Evolutionary conservation across 1,140 invertebrate genomes (phyloP), one percentile per base, ranked within the genome.

Genomic region (Zaprionus inermis): DNA sequence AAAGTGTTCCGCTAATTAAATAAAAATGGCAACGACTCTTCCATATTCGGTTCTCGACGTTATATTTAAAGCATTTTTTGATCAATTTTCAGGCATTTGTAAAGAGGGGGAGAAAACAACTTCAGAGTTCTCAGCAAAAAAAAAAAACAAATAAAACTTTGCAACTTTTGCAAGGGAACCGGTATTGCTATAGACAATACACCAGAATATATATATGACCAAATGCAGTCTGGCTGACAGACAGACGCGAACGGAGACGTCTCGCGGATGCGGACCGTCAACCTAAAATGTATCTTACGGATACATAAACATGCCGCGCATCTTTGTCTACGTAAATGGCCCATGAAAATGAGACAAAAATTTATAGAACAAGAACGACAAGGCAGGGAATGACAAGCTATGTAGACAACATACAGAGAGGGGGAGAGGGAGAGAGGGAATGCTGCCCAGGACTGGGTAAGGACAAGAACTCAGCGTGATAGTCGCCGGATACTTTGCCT

Each of bases 261-360:
- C 36, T 72, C 64, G 64, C 70, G 64, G 70, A 67, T 67, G 71
- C 71, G 70, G 56, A 72, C 46, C 70, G 70, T 73, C 65, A 82
- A 73, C 68, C 83, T 60, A 77, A 88, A 88, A 83, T 88, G 83
- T 86, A 88, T 86, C 82, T 77, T 88, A 79, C 83, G 83, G 83
- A 86, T 88, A 86, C 82, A 86, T 86, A 88, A 86, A 79, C 82
- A 86, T 79, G 83, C 76, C 76, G 82, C 83, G 70, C 80, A 80
- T 83, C 79, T 86, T 86, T 86, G 82, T 86, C 82, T 86, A 86
- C 83, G 83, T 86, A 86, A 86, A 86, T 86, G 82, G 83, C 83
- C 83, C 82, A 86, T 86, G 82, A 86, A 86, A 86, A 86, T 86
- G 82, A 86, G 83, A 88, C 82, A 79, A 68, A 67, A 71, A 79